Conservation (phyloP, 2,888 invertebrate species). For the Tachina fera region DNA sequence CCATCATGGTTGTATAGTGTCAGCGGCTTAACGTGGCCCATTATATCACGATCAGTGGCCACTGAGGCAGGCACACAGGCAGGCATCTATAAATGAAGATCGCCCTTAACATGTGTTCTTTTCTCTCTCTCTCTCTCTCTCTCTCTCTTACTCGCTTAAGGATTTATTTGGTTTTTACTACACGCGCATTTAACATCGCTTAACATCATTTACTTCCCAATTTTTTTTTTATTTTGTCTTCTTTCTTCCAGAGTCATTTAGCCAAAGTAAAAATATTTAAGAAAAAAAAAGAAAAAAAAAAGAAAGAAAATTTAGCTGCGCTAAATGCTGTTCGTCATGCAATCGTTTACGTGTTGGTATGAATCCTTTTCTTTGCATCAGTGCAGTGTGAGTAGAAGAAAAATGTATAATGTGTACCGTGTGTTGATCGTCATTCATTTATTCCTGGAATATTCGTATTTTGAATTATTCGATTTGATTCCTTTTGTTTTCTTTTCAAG, state of each 20-base stretch:
- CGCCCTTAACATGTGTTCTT: constrained; percentile 15
- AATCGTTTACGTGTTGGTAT: constrained; percentile 71
- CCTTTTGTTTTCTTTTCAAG: constrained; percentile 46
- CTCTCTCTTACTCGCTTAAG: neutral
- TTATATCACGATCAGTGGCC: constrained; percentile 57
- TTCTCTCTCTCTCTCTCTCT: neutral
- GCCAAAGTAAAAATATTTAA: neutral
- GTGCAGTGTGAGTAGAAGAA: constrained; percentile 44
- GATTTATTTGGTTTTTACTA: constrained; percentile 47
- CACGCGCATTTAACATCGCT: constrained; percentile 70
- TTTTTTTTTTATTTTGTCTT: constrained; percentile 39
- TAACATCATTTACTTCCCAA: constrained; percentile 71
- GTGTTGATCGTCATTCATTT: constrained; percentile 57
- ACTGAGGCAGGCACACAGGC: neutral
- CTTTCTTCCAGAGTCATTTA: constrained; percentile 58
- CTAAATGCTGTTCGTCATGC: constrained; percentile 72
- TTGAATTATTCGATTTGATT: constrained; percentile 34
- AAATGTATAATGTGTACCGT: constrained; percentile 36
- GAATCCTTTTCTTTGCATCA: constrained; percentile 64
- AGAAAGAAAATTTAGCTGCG: constrained; percentile 65
- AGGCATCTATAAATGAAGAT: constrained; percentile 38
- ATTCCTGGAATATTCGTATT: constrained; percentile 62
- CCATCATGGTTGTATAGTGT: constrained; percentile 53
- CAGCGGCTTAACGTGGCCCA: constrained; percentile 42
- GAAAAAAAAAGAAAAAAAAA: constrained; percentile 4